Percentiles rank a stretch among this genome's conserved stretches.
Evolutionary conservation across 2,888 invertebrate species (phyloP).

Genomic region (Tineola bisselliella): DNA sequence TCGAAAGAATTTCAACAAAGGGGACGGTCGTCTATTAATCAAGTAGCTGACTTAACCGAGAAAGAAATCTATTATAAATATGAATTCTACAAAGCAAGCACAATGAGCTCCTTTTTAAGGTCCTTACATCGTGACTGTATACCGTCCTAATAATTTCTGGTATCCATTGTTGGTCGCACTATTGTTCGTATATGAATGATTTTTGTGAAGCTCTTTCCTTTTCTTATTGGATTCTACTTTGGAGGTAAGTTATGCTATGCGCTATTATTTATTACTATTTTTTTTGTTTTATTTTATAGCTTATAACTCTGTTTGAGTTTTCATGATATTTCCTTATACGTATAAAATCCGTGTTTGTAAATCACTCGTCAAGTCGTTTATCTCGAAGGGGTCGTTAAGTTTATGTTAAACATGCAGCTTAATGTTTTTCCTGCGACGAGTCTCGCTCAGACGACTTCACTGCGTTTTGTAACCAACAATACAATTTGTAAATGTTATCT

Average conservation of each 20-base stretch:
- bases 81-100: neutral
- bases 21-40: too few species aligned
- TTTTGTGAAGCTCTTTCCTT: neutral
- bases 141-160: slow-evolving; percentile 3
- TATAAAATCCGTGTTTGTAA: neutral
- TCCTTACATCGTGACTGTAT: neutral
- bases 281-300: neutral
- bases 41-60: neutral
- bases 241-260: neutral
- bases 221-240: neutral
- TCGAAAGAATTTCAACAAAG: too few species aligned
- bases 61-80: neutral
- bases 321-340: neutral
- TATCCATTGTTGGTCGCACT: neutral
- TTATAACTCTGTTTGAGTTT: neutral
- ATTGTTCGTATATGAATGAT: neutral
- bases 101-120: neutral
- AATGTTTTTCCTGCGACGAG: neutral
- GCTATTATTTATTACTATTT: neutral
- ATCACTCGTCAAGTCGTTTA: slow-evolving; percentile 3
- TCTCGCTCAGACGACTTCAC: neutral
- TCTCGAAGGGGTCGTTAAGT: slow-evolving; percentile 5
- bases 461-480: slow-evolving; percentile 13
- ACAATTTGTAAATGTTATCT: slow-evolving; percentile 46
- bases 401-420: slow-evolving; percentile 1